Base-by-base conservation (phyloP, 1,140 invertebrate genomes). In the Eubasilissa regina region DNA sequence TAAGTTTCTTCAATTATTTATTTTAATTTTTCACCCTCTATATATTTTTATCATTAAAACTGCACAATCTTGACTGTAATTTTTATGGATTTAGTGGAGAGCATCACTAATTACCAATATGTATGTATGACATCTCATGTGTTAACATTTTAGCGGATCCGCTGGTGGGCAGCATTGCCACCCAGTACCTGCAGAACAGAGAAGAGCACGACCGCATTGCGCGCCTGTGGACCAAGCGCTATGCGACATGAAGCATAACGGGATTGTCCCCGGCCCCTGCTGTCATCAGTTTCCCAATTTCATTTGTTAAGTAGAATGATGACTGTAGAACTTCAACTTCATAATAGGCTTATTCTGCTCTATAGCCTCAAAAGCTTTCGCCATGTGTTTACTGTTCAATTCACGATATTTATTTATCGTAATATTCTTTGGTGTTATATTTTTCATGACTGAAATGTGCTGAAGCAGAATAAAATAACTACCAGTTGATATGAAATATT, bases 151-250 rank as follows among this genome's bases (percentile, higher is more conserved):
- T 90, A 95, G 96, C 96, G 85, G 98, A 99, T 92, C 98, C 98
- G 6, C 89, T 99, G 84, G 98, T 99, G 51, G 97, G 97, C 75
- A 98, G 96, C 88, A 99, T 99, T 91, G 98, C 98, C 48, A 98
- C 97, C 81, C 97, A 99, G 92, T 99, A 98, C 91, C 91, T 98
- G 83, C 96, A 98, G 87, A 99, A 99, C 90, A 92, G 97, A 75
- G 96, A 98, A 89, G 97, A 99, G 88, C 98, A 99, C 86, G 98
- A 99, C 90, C 94, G 97, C 86, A 98, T 98, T 87, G 98, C 98
- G 81, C 93, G 97, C 86, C 93, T 98, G 82, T 99, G 98, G 98
- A 99, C 98, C 84, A 99, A 99, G 89, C 93, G 97, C 84, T 99
- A 98, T 88, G 97, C 97, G 76, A 97, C 96, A 92, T 97, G 95